Evolutionary conservation across 2,113 vertebrate genomes (phyloP).

Genomic region (Melozone crissalis): DNA sequence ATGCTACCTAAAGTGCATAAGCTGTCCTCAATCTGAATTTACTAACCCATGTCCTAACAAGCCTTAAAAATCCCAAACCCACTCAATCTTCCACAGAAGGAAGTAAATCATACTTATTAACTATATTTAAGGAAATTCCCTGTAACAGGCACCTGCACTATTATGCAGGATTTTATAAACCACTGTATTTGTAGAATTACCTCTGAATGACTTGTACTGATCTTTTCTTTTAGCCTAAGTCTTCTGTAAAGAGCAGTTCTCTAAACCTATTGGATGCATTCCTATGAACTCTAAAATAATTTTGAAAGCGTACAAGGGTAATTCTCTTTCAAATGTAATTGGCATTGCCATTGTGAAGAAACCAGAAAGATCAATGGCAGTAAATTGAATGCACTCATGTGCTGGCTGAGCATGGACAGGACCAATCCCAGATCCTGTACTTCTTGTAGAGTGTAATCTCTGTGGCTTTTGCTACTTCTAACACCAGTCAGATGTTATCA

Average conservation of each 20-base stretch:
- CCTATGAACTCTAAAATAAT: neutral
- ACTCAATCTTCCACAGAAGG: neutral
- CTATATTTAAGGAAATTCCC: neutral
- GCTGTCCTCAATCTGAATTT: neutral
- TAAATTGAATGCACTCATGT: neutral
- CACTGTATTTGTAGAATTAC: neutral
- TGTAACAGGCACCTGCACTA: neutral
- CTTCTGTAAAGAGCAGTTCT: neutral
- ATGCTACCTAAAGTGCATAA: neutral
- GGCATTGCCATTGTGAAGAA: neutral
- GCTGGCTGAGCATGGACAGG: neutral
- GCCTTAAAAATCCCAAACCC: neutral
- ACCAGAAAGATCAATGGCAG: neutral
- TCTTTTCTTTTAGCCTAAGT: neutral
- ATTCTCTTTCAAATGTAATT: neutral
- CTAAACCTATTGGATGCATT: neutral
- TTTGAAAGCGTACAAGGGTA: neutral
- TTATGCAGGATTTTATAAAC: neutral
- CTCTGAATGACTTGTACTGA: neutral
- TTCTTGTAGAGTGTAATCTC: neutral
- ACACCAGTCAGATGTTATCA: slow-evolving; percentile 9
- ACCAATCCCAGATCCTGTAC: neutral
- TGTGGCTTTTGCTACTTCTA: slow-evolving; percentile 6
- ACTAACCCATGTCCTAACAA: neutral
- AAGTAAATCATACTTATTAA: neutral